Conservation (phyloP, 2,888 invertebrate genomes). For the Rutpela maculata region DNA sequence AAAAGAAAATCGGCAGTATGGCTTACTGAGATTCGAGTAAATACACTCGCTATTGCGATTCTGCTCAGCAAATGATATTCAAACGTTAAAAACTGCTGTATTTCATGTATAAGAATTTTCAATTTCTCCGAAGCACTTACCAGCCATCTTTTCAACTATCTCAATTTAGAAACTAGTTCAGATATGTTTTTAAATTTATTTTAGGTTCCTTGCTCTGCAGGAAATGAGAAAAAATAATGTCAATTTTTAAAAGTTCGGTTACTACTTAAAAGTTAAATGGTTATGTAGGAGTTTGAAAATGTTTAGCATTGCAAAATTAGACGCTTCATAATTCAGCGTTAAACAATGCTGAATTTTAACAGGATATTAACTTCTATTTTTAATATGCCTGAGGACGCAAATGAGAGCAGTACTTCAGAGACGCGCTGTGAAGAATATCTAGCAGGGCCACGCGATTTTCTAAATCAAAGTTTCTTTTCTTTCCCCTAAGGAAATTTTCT, state of each 20-base stretch:
- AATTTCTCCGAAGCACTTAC: constrained; percentile 12
- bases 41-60: constrained; percentile 25
- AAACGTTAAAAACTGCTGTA: constrained; percentile 16
- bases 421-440: background rate
- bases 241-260: constrained; percentile 18
- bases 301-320: constrained; percentile 21
- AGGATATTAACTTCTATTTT: constrained; percentile 27
- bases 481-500: background rate
- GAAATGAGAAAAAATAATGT: constrained; percentile 16
- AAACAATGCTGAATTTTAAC: constrained; percentile 34
- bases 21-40: constrained; percentile 10
- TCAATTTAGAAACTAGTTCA: constrained; percentile 15
- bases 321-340: constrained; percentile 15
- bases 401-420: constrained; percentile 5
- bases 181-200: constrained; percentile 18
- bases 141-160: constrained; percentile 13
- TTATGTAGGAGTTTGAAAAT: constrained; percentile 9
- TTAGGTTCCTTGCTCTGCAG: background rate
- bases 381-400: constrained; percentile 18
- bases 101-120: constrained; percentile 26
- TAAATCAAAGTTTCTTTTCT: background rate
- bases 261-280: constrained; percentile 29
- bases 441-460: background rate
- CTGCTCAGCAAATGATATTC: constrained; percentile 30
- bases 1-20: constrained; percentile 27